phyloP scores from a whole-genome alignment of 2,888 invertebrate genomes.

The Acanthopleura granulata region DNA sequence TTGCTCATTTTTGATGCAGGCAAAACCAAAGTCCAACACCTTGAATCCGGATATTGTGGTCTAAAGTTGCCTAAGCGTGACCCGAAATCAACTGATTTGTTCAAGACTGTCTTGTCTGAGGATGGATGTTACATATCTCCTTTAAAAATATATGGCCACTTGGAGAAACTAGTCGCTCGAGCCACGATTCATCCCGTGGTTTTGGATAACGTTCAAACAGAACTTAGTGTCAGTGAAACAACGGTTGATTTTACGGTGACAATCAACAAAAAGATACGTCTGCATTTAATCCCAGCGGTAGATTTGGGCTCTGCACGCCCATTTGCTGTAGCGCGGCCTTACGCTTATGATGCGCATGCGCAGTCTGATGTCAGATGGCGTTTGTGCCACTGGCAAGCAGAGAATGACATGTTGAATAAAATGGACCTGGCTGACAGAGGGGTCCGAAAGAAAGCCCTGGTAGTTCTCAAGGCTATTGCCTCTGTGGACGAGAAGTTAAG shows the following conservation, averaged over 20 bases:
- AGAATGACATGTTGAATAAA: slow-evolving; percentile 26
- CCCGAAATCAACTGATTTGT: not conserved
- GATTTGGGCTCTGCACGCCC: not conserved
- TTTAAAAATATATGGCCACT: not conserved
- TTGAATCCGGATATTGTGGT: slow-evolving; percentile 28
- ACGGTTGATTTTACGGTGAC: not conserved
- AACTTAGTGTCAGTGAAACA: not conserved
- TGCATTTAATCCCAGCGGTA: slow-evolving; percentile 7
- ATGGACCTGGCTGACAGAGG: slow-evolving; percentile 38
- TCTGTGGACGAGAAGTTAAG: slow-evolving; percentile 30
- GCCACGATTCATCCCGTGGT: not conserved
- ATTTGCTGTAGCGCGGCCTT: slow-evolving; percentile 17
- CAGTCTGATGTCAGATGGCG: slow-evolving; percentile 36
- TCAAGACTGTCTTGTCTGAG: not conserved
- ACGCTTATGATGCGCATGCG: slow-evolving; percentile 34
- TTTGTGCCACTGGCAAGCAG: slow-evolving; percentile 21
- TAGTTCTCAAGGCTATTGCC: slow-evolving; percentile 31
- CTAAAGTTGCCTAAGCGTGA: slow-evolving; percentile 23
- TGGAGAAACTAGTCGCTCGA: not conserved
- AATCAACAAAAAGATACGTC: not conserved
- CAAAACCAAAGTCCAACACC: slow-evolving; percentile 16
- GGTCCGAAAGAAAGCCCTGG: slow-evolving; percentile 30
- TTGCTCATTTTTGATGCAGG: slow-evolving; percentile 28
- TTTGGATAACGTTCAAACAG: not conserved
- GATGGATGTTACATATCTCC: not conserved